Evolutionary conservation across 2,797 vertebrate species (phyloP), one percentile per base, ranked within the genome.

Genomic region (Capromys pilorides): DNA sequence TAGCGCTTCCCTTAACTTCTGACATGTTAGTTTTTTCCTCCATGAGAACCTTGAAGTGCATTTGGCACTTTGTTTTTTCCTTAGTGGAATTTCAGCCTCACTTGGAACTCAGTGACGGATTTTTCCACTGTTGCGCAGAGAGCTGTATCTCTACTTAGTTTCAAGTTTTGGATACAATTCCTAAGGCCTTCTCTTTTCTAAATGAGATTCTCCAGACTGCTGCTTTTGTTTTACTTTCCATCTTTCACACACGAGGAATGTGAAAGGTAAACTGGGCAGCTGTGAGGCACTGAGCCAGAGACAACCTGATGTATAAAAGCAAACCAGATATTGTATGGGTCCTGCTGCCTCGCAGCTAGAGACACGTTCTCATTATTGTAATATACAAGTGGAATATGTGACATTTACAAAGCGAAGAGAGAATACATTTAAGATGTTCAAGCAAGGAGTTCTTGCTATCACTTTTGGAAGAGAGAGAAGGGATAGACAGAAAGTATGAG

Each of bases 11-110:
- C 96, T 73, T 94, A 77, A 93, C 64, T 97, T 79, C 19, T 31
- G 82, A 71, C 12, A 73, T 87, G 28, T 96, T 97, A 95, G 80
- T 93, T 96, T 96, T 96, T 61, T 93, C 92, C 88, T 95, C 88
- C 92, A 45, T 93, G 92, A 96, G 95, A 88, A 92, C 96, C 97
- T 45, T 5, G 94, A 84, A 93, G 94, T 91, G 84, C 86, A 87
- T 80, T 0, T 0, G 81, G 77, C 88, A 90, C 71, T 84, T 89
- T 78, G 87, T 33, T 92, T 89, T 0, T 0, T 90, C 80, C 51
- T 36, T 21, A 36, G 28, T 80, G 22, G 8, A 90, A 92, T 88
- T 94, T 94, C 31, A 77, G 83, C 33, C 79, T 89, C 67, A 54
- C 49, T 81, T 89, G 83, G 69, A 83, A 94, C 13, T 66, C 51